Conservation (phyloP, 2,797 vertebrate genomes). For the Heteromormyrus szaboi region DNA sequence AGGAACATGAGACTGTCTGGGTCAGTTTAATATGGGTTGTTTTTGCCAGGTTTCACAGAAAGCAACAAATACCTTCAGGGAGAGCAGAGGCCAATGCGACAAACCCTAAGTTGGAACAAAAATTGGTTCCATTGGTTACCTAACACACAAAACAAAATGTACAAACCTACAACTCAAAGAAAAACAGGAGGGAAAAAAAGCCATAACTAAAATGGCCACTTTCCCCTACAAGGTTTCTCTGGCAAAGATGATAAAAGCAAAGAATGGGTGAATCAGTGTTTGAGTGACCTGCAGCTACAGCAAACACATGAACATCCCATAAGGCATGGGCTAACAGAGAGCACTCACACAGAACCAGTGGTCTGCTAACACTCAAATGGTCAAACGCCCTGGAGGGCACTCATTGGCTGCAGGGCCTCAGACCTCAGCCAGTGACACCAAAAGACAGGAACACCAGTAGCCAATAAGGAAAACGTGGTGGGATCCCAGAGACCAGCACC, state of each 20-base stretch:
- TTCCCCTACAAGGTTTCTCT: background rate
- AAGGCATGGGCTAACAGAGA: background rate
- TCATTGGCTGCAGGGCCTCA: background rate
- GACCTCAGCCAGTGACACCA: background rate
- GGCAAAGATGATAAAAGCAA: background rate
- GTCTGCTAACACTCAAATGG: background rate
- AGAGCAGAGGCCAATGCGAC: background rate
- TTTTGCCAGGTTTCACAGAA: background rate
- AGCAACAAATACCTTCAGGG: background rate
- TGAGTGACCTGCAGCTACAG: background rate
- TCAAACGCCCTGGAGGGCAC: background rate
- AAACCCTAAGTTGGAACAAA: background rate
- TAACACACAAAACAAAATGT: background rate
- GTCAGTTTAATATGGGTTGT: background rate
- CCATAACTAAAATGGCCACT: background rate
- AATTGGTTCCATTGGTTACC: background rate
- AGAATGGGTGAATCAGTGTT: background rate
- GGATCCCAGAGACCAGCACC: background rate
- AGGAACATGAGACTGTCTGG: background rate
- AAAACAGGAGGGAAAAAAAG: background rate
- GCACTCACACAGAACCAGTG: background rate
- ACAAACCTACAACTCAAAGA: background rate
- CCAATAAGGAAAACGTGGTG: background rate
- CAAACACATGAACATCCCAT: background rate
- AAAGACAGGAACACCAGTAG: background rate